Percentiles rank a stretch among this genome's conserved stretches.
Conservation (phyloP, 2,888 invertebrate genomes). For the Chaetogeoica ovagalla region DNA sequence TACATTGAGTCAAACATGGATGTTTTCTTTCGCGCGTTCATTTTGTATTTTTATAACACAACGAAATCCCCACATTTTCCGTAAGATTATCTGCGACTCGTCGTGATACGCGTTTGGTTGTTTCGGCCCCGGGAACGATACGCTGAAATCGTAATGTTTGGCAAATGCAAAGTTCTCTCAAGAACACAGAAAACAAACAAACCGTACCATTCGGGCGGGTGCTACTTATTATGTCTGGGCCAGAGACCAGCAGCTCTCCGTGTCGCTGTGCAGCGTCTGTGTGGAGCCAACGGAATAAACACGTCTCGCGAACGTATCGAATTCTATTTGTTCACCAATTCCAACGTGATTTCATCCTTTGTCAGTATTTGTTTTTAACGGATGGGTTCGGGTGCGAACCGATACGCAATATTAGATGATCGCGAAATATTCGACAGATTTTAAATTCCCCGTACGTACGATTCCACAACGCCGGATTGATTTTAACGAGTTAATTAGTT, state of each 20-base stretch:
- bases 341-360: conserved; percentile 1
- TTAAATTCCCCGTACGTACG: too few relatives aligned
- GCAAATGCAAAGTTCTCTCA: conserved; percentile 1
- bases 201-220: neutral
- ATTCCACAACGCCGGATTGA: too few relatives aligned
- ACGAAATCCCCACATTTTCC: too few relatives aligned
- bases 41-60: too few relatives aligned
- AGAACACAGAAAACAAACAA: conserved; percentile 16
- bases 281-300: conserved; percentile 19
- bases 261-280: neutral
- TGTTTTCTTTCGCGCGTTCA: too few relatives aligned
- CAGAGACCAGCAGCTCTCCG: neutral
- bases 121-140: neutral
- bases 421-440: too few relatives aligned
- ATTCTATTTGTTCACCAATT: conserved; percentile 16
- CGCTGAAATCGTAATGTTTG: neutral
- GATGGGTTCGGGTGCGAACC: neutral
- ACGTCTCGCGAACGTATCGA: conserved; percentile 20
- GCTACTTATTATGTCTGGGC: conserved; percentile 10
- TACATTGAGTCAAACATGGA: too few relatives aligned
- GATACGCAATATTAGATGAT: neutral
- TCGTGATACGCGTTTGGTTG: too few relatives aligned
- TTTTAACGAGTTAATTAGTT: too few relatives aligned
- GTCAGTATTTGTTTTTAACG: conserved; percentile 15
- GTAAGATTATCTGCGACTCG: too few relatives aligned